phyloP scores from a whole-genome alignment of 2,113 vertebrate species.

The Bettongia penicillata region DNA sequence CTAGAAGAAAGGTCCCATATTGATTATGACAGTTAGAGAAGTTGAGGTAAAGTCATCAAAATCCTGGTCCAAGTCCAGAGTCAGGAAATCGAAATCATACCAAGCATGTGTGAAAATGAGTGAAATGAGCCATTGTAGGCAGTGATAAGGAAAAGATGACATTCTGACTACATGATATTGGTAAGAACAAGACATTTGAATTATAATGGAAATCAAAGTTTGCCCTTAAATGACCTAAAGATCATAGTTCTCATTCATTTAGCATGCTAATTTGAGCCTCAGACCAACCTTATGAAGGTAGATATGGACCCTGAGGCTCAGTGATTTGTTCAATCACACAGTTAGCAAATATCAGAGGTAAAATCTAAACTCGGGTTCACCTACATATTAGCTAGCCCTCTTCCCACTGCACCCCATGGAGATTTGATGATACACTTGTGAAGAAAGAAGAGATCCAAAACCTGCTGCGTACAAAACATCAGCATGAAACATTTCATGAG shows the following conservation, averaged over 20 bases:
- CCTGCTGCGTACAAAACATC: background rate
- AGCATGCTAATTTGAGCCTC: background rate
- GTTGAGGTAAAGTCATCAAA: slow-evolving; percentile 12
- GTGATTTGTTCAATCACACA: background rate
- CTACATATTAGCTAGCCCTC: background rate
- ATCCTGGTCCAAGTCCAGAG: background rate
- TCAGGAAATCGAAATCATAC: background rate
- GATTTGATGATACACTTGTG: background rate
- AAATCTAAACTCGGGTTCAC: background rate
- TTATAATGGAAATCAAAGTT: background rate
- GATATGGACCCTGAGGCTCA: background rate
- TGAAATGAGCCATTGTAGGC: background rate
- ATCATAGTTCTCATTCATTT: background rate
- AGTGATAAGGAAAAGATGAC: background rate
- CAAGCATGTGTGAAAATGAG: background rate
- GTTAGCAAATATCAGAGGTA: background rate
- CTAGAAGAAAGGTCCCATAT: background rate
- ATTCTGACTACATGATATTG: background rate
- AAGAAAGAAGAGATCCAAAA: background rate
- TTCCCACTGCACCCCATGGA: background rate
- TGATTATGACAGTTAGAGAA: background rate
- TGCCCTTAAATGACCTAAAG: background rate
- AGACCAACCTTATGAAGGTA: background rate
- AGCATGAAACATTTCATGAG: background rate
- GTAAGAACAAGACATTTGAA: background rate